A percentile compares a stretch with the other conserved stretches of the same genome.
Conservation (phyloP, 2,113 vertebrate species). For the Forbesichthys papilliferus region DNA sequence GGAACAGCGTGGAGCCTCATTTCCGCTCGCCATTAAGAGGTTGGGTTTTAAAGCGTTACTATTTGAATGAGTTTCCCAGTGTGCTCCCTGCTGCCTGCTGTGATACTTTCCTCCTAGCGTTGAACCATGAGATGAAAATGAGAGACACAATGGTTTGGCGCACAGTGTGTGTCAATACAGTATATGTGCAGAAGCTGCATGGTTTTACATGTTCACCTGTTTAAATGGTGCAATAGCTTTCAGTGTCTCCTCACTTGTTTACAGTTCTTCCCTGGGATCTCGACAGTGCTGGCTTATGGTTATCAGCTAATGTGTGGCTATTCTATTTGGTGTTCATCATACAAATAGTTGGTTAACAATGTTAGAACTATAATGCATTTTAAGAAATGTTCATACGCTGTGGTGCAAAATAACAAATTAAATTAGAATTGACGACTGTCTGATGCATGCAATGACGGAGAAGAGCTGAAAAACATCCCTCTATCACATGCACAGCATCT, state of each 20-base stretch:
- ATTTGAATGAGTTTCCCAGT: slow-evolving; percentile 43
- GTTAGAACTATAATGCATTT: slow-evolving; percentile 11
- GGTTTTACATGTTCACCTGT: slow-evolving; percentile 17
- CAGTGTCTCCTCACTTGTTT: background rate
- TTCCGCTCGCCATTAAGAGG: slow-evolving; percentile 47
- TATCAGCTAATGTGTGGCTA: too few species aligned
- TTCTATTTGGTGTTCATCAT: too few species aligned
- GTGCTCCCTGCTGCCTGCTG: slow-evolving; percentile 40
- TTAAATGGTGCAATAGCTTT: slow-evolving; percentile 4
- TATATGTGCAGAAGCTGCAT: slow-evolving; percentile 8
- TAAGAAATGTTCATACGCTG: slow-evolving; percentile 5
- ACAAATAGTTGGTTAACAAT: background rate
- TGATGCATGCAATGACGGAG: slow-evolving; percentile 5
- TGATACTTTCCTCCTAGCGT: slow-evolving; percentile 36
- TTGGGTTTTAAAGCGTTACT: slow-evolving; percentile 49
- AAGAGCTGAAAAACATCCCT: slow-evolving; percentile 14
- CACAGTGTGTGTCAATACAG: slow-evolving; percentile 37
- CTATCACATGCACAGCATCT: slow-evolving; percentile 26
- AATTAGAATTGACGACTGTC: slow-evolving; percentile 23
- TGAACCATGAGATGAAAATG: slow-evolving; percentile 52
- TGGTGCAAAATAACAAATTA: slow-evolving; percentile 13
- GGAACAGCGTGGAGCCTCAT: slow-evolving; percentile 42
- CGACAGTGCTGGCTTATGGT: too few species aligned
- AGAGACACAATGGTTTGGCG: slow-evolving; percentile 31
- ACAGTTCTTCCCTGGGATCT: background rate